phyloP scores from a whole-genome alignment of 1,140 invertebrate genomes.

The Drosophila azteca region DNA sequence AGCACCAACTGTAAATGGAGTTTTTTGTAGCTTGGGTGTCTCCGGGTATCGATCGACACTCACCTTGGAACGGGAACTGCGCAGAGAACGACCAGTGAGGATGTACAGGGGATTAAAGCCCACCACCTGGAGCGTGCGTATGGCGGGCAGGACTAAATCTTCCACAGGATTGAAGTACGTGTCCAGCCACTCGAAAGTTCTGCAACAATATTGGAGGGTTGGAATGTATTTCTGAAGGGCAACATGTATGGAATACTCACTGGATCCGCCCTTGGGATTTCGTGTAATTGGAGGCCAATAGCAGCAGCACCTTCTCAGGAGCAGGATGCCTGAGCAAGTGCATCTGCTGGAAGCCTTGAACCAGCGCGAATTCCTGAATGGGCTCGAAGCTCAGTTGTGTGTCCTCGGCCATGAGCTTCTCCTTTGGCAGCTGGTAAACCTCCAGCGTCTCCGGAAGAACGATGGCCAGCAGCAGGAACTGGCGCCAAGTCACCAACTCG shows the following conservation, averaged over 20 bases:
- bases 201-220: not conserved
- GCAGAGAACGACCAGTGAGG: constrained; percentile 52
- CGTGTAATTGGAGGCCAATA: constrained; percentile 57
- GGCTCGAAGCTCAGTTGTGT: constrained; percentile 47
- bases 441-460: constrained; percentile 61
- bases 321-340: constrained; percentile 52
- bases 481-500: constrained; percentile 59
- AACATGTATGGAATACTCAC: too few relatives aligned
- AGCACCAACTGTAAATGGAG: constrained; percentile 53
- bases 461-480: constrained; percentile 61
- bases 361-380: constrained; percentile 67
- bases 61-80: constrained; percentile 58
- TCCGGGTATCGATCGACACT: not conserved
- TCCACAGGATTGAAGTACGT: constrained; percentile 74
- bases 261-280: constrained; percentile 19
- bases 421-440: constrained; percentile 64
- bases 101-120: constrained; percentile 59
- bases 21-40: not conserved
- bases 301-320: constrained; percentile 59
- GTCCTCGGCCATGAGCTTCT: constrained; percentile 25
- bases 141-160: constrained; percentile 60
- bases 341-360: constrained; percentile 52
- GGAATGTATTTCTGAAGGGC: too few relatives aligned
- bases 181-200: constrained; percentile 76
- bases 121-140: constrained; percentile 57